Conservation (phyloP, 2,888 invertebrate genomes). For the Petrolisthes manimaculis region DNA sequence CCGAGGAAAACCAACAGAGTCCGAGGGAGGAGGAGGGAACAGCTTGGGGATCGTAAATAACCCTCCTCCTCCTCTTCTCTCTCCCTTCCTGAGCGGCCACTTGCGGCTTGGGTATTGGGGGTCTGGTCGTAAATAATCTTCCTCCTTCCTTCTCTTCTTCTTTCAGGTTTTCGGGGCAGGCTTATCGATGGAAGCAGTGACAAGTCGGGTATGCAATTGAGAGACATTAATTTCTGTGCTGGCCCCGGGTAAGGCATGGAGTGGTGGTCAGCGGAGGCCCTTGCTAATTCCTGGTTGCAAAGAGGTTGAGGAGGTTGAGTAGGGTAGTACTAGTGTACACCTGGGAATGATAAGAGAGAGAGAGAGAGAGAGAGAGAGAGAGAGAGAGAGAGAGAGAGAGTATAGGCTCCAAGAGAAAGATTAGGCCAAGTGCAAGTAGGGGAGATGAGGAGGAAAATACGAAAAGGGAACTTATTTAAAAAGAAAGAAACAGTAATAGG, state of each 20-base stretch:
- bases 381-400: no score
- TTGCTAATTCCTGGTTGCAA: slow-evolving; percentile 21
- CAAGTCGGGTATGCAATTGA: slow-evolving; percentile 23
- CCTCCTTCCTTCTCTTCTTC: not conserved
- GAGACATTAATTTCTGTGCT: slow-evolving; percentile 18
- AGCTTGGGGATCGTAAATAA: not conserved
- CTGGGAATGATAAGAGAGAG: not conserved
- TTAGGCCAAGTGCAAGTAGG: no score
- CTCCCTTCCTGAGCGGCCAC: not conserved
- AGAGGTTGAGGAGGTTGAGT: slow-evolving; percentile 1
- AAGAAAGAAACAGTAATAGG: no score
- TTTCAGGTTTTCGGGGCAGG: not conserved
- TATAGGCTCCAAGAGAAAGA: no score
- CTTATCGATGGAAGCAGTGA: slow-evolving; percentile 29
- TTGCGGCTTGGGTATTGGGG: no score
- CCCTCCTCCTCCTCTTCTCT: slow-evolving; percentile 5
- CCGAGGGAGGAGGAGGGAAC: not conserved
- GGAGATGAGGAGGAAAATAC: no score
- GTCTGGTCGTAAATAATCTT: not conserved
- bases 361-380: not conserved
- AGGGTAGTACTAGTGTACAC: slow-evolving; percentile 21
- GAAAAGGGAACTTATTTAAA: no score
- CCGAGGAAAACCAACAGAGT: slow-evolving; percentile 31
- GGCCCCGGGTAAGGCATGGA: not conserved
- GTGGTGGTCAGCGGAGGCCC: not conserved